phyloP scores from a whole-genome alignment of 2,113 vertebrate species.

The Tyrannus savana region DNA sequence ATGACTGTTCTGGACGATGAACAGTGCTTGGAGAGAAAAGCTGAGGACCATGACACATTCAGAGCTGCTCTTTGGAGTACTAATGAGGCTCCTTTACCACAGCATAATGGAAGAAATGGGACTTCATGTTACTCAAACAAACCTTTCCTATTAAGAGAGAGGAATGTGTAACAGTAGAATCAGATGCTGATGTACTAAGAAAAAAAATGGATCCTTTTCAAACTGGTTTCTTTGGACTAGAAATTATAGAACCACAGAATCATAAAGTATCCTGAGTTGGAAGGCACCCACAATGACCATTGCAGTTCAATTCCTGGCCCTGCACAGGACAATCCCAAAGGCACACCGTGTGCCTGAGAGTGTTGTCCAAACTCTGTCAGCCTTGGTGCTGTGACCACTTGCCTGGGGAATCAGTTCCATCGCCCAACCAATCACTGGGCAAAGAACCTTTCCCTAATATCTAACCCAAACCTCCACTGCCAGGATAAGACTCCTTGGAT shows the following conservation, averaged over 20 bases:
- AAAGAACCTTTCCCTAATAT: not conserved
- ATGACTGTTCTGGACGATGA: not conserved
- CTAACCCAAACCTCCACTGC: not conserved
- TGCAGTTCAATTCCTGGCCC: not conserved
- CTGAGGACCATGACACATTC: not conserved
- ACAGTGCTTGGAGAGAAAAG: not conserved
- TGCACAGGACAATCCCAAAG: not conserved
- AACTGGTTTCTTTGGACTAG: not conserved
- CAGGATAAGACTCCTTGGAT: not conserved
- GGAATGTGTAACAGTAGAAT: not conserved
- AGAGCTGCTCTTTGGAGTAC: not conserved
- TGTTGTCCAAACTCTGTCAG: fast-evolving
- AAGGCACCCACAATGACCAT: not conserved
- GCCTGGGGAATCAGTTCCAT: not conserved
- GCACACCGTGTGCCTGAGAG: not conserved
- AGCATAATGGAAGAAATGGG: not conserved
- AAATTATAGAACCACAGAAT: not conserved
- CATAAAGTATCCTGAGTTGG: not conserved
- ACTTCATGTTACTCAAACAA: not conserved
- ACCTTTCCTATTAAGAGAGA: not conserved
- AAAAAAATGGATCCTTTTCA: not conserved
- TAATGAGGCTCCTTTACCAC: not conserved
- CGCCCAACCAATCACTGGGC: fast-evolving
- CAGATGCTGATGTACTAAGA: not conserved
- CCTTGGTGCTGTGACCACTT: not conserved